Evolutionary conservation across 2,888 invertebrate species (phyloP), one percentile per base, ranked within the genome.

Genomic region (Cepaea hortensis): DNA sequence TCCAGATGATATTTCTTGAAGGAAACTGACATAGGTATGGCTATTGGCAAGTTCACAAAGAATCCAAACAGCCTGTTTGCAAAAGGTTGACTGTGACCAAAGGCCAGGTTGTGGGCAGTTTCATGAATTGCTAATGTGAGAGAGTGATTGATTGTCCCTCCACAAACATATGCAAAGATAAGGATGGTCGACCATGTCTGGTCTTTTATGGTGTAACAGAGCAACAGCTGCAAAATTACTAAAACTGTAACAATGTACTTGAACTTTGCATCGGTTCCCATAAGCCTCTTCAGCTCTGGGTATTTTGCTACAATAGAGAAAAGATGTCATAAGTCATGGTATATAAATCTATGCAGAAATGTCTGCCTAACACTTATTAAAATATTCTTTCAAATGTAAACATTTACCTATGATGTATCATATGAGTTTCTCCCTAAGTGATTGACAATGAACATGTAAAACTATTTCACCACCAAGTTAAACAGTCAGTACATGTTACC

Each of bases 1-100:
- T 98, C 98, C 91, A 98, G 95, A 94, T 98, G 98, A 95, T 99
- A 98, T 93, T 98, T 98, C 94, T 97, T 98, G 95, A 99, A 99
- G 93, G 98, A 98, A 91, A 99, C 96, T 0, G 99, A 98, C 94
- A 98, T 96, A 0, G 99, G 99, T 89, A 99, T 95, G 0, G 98
- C 98, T 91, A 99, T 97, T 0, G 99, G 99, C 85, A 99, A 95
- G 95, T 99, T 99, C 18, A 98, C 98, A 94, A 99, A 97, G 94
- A 98, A 97, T 0, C 99, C 99, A 92, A 99, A 96, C 46, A 97
- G 91, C 89, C 97, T 96, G 94, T 99, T 99, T 90, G 97, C 96
- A 95, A 98, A 94, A 0, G 98, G 98, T 85, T 97, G 95, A n/a
- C 96, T 96, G 95, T 98, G 97, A 0, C 99, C 99, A 94, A 99